Evolutionary conservation across 2,888 invertebrate genomes (phyloP).

Genomic region (Cyclophora punctaria): DNA sequence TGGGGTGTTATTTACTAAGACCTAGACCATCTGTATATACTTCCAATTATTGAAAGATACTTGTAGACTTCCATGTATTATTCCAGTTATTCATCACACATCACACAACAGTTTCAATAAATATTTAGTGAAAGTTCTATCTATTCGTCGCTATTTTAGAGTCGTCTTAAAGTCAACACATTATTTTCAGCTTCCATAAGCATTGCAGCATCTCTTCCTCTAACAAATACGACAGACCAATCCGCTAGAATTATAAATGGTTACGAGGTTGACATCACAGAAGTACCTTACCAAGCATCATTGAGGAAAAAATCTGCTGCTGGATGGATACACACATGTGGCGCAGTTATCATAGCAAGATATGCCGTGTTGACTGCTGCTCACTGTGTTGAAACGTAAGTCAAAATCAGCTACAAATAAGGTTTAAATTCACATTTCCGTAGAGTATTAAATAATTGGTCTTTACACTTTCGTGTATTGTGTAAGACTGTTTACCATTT

Average conservation of each 20-base stretch:
- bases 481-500: too few species aligned
- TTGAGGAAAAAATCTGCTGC: slow-evolving; percentile 30
- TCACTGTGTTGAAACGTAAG: slow-evolving; percentile 52
- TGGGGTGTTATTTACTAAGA: too few species aligned
- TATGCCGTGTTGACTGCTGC: slow-evolving; percentile 55
- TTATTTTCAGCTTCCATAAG: slow-evolving; percentile 16
- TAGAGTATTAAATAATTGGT: too few species aligned
- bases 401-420: neutral
- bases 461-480: too few species aligned
- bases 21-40: too few species aligned
- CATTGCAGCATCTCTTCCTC: slow-evolving; percentile 21
- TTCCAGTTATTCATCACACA: too few species aligned
- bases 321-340: slow-evolving; percentile 56
- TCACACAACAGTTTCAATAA: too few species aligned
- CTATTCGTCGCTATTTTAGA: slow-evolving; percentile 1
- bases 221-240: slow-evolving; percentile 18
- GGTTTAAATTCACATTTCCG: too few species aligned
- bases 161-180: neutral
- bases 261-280: slow-evolving; percentile 48
- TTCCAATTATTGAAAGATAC: too few species aligned
- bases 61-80: too few species aligned
- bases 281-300: slow-evolving; percentile 60
- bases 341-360: slow-evolving; percentile 45
- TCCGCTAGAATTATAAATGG: slow-evolving; percentile 61
- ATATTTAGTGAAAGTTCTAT: too few species aligned